Evolutionary conservation across 2,113 vertebrate species (phyloP).

Genomic region (Indri indri): DNA sequence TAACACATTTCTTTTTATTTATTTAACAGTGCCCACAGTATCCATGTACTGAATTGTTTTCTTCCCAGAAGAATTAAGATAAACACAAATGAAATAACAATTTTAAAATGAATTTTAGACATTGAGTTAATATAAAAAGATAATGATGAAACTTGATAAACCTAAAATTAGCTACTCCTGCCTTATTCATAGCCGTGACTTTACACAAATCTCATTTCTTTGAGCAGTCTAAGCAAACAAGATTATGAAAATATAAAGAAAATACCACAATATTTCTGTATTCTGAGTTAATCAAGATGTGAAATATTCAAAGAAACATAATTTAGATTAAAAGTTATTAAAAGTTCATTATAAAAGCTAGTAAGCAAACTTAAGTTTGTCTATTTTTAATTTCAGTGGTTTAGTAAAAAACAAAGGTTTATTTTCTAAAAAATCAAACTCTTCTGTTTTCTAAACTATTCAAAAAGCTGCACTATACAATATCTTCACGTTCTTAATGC

Average conservation of each 20-base stretch:
- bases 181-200: background rate
- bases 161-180: constrained; percentile 33
- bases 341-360: constrained; percentile 38
- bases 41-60: background rate
- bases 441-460: constrained; percentile 17
- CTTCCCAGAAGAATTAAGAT: constrained; percentile 1
- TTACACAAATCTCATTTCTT: constrained; percentile 41
- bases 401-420: background rate
- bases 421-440: background rate
- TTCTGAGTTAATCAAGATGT: background rate
- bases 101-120: background rate
- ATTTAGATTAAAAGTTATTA: constrained; percentile 7
- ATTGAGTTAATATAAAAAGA: constrained; percentile 29
- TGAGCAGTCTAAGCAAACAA: background rate
- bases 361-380: background rate
- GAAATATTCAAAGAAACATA: background rate
- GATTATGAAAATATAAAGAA: background rate
- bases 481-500: background rate
- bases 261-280: background rate
- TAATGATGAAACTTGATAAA: constrained; percentile 23
- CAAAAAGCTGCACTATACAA: background rate
- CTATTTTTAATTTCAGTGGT: constrained; percentile 17
- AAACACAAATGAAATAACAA: constrained; percentile 26
- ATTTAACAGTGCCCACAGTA: background rate
- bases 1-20: background rate